Conservation (phyloP, 2,797 vertebrate species). For the Phoeniculus purpureus region DNA sequence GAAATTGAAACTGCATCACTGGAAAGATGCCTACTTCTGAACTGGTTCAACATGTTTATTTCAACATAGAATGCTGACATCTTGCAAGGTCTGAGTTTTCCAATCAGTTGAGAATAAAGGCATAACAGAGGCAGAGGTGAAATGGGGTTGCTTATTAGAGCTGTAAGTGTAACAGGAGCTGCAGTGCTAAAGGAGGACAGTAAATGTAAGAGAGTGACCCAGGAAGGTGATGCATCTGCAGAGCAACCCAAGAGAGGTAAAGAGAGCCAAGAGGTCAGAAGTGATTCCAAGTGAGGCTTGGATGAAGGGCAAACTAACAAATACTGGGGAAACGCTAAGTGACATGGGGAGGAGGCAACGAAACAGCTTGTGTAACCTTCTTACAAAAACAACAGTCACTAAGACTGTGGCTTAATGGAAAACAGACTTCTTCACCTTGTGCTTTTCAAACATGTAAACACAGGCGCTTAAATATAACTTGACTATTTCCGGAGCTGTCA, state of each 20-base stretch:
- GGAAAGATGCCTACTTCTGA: conserved; percentile 64
- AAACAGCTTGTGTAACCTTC: conserved; percentile 20
- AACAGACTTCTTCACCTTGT: conserved; percentile 26
- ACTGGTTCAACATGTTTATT: conserved; percentile 68
- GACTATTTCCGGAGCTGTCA: not conserved
- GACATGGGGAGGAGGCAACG: not conserved
- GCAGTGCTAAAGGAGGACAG: not conserved
- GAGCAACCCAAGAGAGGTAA: not conserved
- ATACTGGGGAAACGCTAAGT: not conserved
- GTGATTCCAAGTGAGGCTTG: not conserved
- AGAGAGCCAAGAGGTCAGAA: not conserved
- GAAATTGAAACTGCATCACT: conserved; percentile 54
- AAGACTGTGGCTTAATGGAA: not conserved
- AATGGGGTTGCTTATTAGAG: not conserved
- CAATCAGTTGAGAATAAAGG: not conserved
- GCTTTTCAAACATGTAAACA: conserved; percentile 14
- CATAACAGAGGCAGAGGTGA: not conserved
- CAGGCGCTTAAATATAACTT: not conserved
- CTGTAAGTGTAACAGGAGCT: not conserved
- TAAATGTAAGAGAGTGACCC: not conserved
- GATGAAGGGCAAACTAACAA: not conserved
- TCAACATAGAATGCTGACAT: conserved; percentile 28
- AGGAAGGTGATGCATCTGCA: not conserved
- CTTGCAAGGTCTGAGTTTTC: conserved; percentile 25
- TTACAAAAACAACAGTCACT: not conserved